These are phyloP conservation scores for Charaxes varanes DNA, from an alignment of 1,140 invertebrate genomes.

Conservation along the genomic window DNA sequence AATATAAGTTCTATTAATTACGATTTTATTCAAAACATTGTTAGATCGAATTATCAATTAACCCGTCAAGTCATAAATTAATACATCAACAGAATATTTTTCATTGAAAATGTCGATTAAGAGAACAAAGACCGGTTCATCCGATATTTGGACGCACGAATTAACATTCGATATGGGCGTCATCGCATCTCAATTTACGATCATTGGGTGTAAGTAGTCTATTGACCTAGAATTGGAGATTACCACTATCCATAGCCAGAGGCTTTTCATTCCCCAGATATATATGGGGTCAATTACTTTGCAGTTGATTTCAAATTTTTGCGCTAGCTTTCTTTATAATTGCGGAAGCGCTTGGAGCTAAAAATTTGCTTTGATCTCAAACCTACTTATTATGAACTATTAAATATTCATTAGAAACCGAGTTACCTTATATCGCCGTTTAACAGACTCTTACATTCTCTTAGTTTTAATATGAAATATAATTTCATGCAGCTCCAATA, in stretches of 20 bases:
- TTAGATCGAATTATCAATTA: background rate
- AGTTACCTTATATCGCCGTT: no score
- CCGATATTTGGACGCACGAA: constrained; percentile 1
- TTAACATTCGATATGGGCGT: constrained; percentile 19
- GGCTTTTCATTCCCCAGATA: constrained; percentile 30
- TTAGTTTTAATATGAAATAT: no score
- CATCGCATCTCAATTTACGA: constrained; percentile 32
- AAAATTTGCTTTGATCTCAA: constrained; percentile 7
- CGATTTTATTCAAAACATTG: constrained; percentile 1
- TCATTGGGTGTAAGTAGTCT: constrained; percentile 36
- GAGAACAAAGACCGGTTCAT: no score
- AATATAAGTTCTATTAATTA: constrained; percentile 3
- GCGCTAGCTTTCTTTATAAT: constrained; percentile 54
- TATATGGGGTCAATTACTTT: constrained; percentile 50
- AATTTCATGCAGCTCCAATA: no score
- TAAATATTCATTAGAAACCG: no score
- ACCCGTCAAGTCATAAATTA: no score
- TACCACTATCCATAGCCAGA: constrained; percentile 35
- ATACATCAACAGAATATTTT: no score
- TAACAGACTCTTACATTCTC: no score
- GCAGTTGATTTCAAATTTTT: constrained; percentile 39
- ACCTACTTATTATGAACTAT: no score
- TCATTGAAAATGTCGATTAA: no score
- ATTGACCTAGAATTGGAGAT: constrained; percentile 53
- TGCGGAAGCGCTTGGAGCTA: constrained; percentile 9